Base-by-base conservation (phyloP, 92 coral and sea anemone species). In the Meandrina meandrites region DNA sequence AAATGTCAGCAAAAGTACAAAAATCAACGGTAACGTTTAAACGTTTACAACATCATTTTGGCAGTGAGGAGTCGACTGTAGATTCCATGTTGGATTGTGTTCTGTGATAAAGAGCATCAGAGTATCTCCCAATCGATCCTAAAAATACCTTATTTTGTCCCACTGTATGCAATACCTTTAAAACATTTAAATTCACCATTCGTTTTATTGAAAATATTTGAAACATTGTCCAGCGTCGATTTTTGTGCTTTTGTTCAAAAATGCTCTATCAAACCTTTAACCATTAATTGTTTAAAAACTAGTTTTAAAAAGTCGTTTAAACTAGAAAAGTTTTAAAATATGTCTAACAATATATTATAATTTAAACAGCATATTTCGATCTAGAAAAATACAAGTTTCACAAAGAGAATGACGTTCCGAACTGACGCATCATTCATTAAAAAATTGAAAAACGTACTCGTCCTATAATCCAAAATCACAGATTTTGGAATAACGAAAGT, bases 331-430 rank as follows among this genome's bases (percentile, higher is more conserved):
- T 32, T 47, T 27, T 35, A 56, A 81, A 80, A 80, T 40, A 67
- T 17, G 19, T 67, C 42, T 67, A 66, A 40, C 40, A 56, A 34
- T 40, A 47, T 76, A 79, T 81, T 21, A 81, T 35, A 67, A 36
- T 66, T 81, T 37, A 28, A 45, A 30, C 79, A 62, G 34, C 50
- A 34, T 22, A 60, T 80, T 80, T 62, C 31, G 22, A 80, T 13
- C 72, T 62, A 60, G 84, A 62, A 80, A 79, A 80, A 80, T 62
- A 62, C 75, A 80, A 27, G 71, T 66, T 66, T 66, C 4, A 14
- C 36, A 32, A 24, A n/a, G 4, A 11, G 22, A 22, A 37, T 17
- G 74, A 62, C 34, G 69, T 1, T 56, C 48, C 16, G 53, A 10
- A 17, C 34, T 66, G 71, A 77, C 10, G 13, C 13, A 30, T 76